Base-by-base conservation (phyloP, 2,113 vertebrate genomes). In the Pongo abelii region DNA sequence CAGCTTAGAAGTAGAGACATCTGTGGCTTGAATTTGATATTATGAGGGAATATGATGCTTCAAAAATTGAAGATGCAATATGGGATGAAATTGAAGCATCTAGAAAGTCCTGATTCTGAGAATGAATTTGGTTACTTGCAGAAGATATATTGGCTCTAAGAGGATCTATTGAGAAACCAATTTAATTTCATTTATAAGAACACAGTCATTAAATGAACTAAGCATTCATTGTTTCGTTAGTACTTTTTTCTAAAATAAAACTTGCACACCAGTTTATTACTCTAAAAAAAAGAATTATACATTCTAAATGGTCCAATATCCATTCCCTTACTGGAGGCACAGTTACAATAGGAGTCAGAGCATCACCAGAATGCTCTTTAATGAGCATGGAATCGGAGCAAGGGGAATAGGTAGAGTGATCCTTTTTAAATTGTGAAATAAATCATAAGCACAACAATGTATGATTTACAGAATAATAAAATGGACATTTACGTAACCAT, bases 21-120 rank as follows among this genome's bases (percentile, higher is more conserved):
- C 99, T 99, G 0, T 99, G 99, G 99, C 78, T 95, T 25, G 98
- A 99, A 97, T 99, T 99, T 46, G 99, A 99, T 98, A 99, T 99
- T 99, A 96, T 99, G 96, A 99, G 98, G 96, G 99, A 99, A 97
- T 99, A 99, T 0, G 99, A 99, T 86, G 99, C 99, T 2, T 98
- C 99, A 43, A 79, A 98, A 64, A 97, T 99, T 79, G 99, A 99
- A 96, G 97, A 99, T 87, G 70, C 98, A 75, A 98, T 99, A 72
- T 94, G 98, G 97, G 48, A 95, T 9, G 99, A 99, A 98, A 98
- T 99, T 13, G 98, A 98, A 94, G 97, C 97, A 32, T 96, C 94
- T 0, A 78, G 79, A 43, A 96, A 84, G 81, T 92, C 50, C 10
- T 90, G 38, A 81, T 35, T 77, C 78, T 93, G 77, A 80, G 61